Percentiles rank a stretch among this genome's conserved stretches.
Evolutionary conservation across 1,140 invertebrate genomes (phyloP).

Genomic region (Trialeurodes vaporariorum): DNA sequence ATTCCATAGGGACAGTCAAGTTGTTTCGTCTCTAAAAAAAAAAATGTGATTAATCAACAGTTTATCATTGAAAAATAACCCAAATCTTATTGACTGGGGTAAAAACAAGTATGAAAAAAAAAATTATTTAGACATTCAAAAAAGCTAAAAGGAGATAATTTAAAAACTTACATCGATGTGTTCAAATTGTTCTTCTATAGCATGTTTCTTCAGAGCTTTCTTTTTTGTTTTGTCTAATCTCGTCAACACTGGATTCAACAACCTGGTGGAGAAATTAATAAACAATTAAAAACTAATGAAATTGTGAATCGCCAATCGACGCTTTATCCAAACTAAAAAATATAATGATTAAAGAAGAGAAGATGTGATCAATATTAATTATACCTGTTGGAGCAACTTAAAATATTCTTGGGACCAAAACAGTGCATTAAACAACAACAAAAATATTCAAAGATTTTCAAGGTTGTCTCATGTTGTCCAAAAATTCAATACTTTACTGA

Average conservation of each 20-base stretch:
- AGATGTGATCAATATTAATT: neutral
- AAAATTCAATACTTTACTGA: too few relatives aligned
- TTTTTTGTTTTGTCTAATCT: constrained; percentile 56
- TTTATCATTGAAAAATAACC: constrained; percentile 14
- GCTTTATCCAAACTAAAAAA: constrained; percentile 8
- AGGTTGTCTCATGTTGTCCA: too few relatives aligned
- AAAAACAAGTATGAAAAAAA: too few relatives aligned
- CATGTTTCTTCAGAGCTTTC: constrained; percentile 41
- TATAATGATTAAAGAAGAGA: constrained; percentile 1
- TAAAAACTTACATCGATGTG: constrained; percentile 36
- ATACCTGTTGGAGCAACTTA: too few relatives aligned
- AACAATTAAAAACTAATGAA: constrained; percentile 8
- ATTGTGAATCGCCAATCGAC: too few relatives aligned
- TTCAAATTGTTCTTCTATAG: constrained; percentile 37
- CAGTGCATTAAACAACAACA: too few relatives aligned
- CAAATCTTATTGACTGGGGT: too few relatives aligned
- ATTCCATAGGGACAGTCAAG: too few relatives aligned
- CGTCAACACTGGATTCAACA: constrained; percentile 83
- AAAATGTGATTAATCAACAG: constrained; percentile 29
- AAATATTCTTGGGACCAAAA: too few relatives aligned
- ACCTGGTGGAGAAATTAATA: constrained; percentile 34
- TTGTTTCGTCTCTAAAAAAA: constrained; percentile 28
- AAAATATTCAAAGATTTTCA: too few relatives aligned
- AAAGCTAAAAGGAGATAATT: too few relatives aligned
- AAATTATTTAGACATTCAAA: too few relatives aligned